Conservation (phyloP, 2,888 invertebrate species). For the Pheosia gnoma region DNA sequence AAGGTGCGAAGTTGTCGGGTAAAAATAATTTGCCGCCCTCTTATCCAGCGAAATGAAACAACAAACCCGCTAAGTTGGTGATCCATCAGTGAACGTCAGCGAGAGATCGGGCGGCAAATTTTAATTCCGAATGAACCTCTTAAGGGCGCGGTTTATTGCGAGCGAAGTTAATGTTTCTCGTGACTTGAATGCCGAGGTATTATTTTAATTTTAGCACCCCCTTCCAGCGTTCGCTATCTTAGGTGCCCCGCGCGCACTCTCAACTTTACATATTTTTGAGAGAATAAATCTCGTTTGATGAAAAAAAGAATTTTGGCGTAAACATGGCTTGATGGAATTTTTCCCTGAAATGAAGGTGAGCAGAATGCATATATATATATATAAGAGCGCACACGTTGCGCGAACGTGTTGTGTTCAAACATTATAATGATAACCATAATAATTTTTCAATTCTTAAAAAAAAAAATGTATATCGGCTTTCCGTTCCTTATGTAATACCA, state of each 20-base stretch:
- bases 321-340: constrained; percentile 77
- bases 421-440: too few relatives aligned
- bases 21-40: constrained; percentile 12
- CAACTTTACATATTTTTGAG: constrained; percentile 80
- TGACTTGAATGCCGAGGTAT: constrained; percentile 81
- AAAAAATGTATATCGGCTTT: too few relatives aligned
- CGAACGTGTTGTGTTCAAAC: not conserved
- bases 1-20: constrained; percentile 33
- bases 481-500: too few relatives aligned
- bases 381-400: not conserved
- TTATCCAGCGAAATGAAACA: constrained; percentile 46
- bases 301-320: constrained; percentile 74
- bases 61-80: constrained; percentile 64
- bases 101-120: constrained; percentile 80
- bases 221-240: constrained; percentile 53
- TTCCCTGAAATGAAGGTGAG: constrained; percentile 52
- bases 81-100: constrained; percentile 77
- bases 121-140: constrained; percentile 80
- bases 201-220: constrained; percentile 78
- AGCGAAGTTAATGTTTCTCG: constrained; percentile 80
- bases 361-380: constrained; percentile 27
- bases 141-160: constrained; percentile 79
- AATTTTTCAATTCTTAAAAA: too few relatives aligned
- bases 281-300: constrained; percentile 79
- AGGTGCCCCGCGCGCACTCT: constrained; percentile 60